phyloP scores from a whole-genome alignment of 2,888 invertebrate species.

The Artemia sinica region DNA sequence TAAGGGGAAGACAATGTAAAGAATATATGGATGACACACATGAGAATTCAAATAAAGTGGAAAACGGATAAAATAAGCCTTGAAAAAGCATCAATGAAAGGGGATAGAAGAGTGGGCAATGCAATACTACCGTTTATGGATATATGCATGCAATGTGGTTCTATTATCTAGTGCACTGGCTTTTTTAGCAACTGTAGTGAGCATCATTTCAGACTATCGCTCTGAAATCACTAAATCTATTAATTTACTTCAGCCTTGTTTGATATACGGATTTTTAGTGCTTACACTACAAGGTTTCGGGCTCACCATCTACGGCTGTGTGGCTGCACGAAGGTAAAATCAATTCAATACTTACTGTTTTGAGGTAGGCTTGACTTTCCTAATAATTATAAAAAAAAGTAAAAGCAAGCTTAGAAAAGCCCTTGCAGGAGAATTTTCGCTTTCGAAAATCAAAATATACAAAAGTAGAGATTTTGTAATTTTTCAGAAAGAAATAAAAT shows the following conservation, averaged over 20 bases:
- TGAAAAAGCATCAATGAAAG: neutral
- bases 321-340: conserved; percentile 29
- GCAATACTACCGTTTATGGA: conserved; percentile 77
- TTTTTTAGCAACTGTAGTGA: conserved; percentile 53
- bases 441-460: no score
- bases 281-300: neutral
- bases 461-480: no score
- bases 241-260: conserved; percentile 22
- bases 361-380: no score
- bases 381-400: no score
- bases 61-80: neutral
- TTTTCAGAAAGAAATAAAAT: no score
- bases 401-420: no score
- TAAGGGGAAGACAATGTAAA: no score
- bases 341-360: no score
- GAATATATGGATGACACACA: no score
- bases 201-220: conserved; percentile 33
- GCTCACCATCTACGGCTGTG: conserved; percentile 49
- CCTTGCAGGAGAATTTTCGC: no score
- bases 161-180: conserved; percentile 63
- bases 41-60: no score
- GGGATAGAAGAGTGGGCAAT: conserved; percentile 34
- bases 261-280: neutral
- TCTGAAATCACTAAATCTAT: conserved; percentile 28
- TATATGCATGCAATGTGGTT: conserved; percentile 77